phyloP scores from a whole-genome alignment of 2,113 vertebrate species.

The Pseudonaja textilis region DNA sequence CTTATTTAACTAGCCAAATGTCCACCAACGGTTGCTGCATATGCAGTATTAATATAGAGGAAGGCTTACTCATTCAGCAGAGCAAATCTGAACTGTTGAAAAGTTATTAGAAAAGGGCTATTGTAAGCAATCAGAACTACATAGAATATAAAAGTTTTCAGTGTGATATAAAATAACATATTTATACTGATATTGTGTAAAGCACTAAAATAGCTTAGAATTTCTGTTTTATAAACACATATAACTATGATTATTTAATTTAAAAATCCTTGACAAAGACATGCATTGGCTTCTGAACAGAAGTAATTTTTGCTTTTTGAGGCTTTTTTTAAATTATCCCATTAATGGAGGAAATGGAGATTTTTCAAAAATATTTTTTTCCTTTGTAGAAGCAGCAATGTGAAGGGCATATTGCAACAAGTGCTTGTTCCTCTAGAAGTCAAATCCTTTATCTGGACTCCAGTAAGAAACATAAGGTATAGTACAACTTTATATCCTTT shows the following conservation, averaged over 20 bases:
- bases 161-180: background rate
- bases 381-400: conserved; percentile 50
- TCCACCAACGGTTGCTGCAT: background rate
- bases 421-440: conserved; percentile 35
- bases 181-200: background rate
- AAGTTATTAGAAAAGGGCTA: background rate
- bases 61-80: background rate
- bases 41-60: background rate
- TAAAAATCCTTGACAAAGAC: background rate
- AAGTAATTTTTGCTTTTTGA: background rate
- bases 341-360: background rate
- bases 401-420: conserved; percentile 20
- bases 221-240: background rate
- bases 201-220: background rate
- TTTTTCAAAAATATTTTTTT: background rate
- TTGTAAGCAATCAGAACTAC: background rate
- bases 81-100: background rate
- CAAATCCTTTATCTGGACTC: conserved; percentile 32
- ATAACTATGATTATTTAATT: background rate
- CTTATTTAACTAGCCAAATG: background rate
- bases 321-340: background rate
- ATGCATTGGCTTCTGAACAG: background rate
- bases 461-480: conserved; percentile 65
- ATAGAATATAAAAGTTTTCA: background rate
- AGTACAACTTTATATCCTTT: conserved; percentile 1